phyloP scores from a whole-genome alignment of 2,888 invertebrate species.

The Iphiclides podalirius region DNA sequence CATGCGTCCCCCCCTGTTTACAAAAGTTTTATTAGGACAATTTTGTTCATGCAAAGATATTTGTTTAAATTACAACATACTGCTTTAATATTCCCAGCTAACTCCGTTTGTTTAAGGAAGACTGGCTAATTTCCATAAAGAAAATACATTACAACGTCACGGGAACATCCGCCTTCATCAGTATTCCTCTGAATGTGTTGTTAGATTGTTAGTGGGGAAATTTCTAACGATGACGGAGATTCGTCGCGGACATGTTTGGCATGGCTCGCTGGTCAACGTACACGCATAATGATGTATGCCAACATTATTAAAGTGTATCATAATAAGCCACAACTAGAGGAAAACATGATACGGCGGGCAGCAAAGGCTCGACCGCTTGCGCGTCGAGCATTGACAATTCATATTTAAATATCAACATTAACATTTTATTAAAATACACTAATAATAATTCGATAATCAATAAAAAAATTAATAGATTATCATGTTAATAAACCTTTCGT shows the following conservation, averaged over 20 bases:
- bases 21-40: too few relatives aligned
- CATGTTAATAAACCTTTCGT: too few relatives aligned
- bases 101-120: constrained; percentile 13
- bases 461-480: too few relatives aligned
- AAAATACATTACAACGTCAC: constrained; percentile 41
- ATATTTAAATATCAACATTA: too few relatives aligned
- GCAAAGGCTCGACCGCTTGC: constrained; percentile 24
- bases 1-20: too few relatives aligned
- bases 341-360: constrained; percentile 46
- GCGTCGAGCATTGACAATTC: neutral
- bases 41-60: too few relatives aligned
- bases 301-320: constrained; percentile 60
- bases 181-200: constrained; percentile 46
- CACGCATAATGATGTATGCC: constrained; percentile 68
- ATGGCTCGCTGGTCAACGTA: constrained; percentile 52
- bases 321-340: constrained; percentile 60
- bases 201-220: constrained; percentile 39
- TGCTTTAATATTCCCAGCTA: constrained; percentile 11
- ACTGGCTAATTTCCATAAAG: constrained; percentile 46
- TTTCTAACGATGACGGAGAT: constrained; percentile 35
- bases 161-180: constrained; percentile 40
- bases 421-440: too few relatives aligned
- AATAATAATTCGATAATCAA: too few relatives aligned
- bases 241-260: constrained; percentile 42
- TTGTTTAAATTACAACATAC: constrained; percentile 1